These are phyloP conservation scores for Drosophila lacteicornis DNA, from an alignment of 1,140 invertebrate species.

Conservation along the genomic window DNA sequence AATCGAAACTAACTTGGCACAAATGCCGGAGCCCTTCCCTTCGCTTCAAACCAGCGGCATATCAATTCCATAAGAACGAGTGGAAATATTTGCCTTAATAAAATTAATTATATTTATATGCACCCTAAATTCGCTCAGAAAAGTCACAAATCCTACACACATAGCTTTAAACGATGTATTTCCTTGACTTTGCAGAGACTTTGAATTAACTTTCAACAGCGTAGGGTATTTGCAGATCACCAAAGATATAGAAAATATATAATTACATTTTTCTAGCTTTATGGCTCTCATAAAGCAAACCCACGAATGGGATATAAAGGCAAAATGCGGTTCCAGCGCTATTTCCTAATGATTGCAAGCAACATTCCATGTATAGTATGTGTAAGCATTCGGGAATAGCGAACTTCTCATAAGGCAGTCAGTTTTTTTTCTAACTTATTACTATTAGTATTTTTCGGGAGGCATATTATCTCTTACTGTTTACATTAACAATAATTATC, in stretches of 20 bases:
- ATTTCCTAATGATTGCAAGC: slow-evolving; percentile 13
- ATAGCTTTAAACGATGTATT: background rate
- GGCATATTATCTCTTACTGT: no score
- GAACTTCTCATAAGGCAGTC: background rate
- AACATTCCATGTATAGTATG: background rate
- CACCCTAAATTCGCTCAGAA: no score
- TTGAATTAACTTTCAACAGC: background rate
- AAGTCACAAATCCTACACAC: no score
- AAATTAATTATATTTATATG: background rate
- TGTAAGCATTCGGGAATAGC: background rate
- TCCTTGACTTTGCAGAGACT: background rate
- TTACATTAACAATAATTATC: no score
- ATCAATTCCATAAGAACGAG: slow-evolving; percentile 5
- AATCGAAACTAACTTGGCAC: slow-evolving; percentile 64
- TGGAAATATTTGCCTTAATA: background rate
- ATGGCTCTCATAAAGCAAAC: slow-evolving; percentile 14
- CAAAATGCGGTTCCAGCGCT: slow-evolving; percentile 10
- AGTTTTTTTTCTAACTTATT: background rate
- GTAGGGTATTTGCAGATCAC: background rate
- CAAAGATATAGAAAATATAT: background rate
- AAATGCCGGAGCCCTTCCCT: slow-evolving; percentile 30
- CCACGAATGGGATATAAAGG: slow-evolving; percentile 25
- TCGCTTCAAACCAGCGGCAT: slow-evolving; percentile 34
- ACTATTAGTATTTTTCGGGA: background rate
- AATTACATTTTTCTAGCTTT: slow-evolving; percentile 34